Evolutionary conservation across 1,140 invertebrate genomes (phyloP), one percentile per base, ranked within the genome.

Genomic region (Doryteuthis pealeii): DNA sequence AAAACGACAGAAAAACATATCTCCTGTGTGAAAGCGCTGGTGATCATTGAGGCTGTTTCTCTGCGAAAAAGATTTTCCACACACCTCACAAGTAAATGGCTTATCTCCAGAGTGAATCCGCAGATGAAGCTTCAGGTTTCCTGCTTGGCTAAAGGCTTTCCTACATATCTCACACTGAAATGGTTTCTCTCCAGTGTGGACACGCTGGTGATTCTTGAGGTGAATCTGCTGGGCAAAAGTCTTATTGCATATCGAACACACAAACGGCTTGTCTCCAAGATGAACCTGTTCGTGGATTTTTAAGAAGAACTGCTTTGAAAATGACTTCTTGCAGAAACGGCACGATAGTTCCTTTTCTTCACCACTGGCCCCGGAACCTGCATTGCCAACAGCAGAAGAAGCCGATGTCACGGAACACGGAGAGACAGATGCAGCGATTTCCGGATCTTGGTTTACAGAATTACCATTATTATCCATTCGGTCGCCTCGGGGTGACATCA

Each of bases 121-220:
- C 69, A 62, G 54, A 22, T 62, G 54, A 8, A 62, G 18, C 54
- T 62, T 62, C 26, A 62, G 18, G 49, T 71, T 74, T 12, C 67
- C 58, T 40, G 70, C 76, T 54, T 69, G 66, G 15, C 83, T 76
- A 45, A 83, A 81, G 10, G 66, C 54, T 86, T 97, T 97, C 84
- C 97, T 96, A 18, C 97, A 91, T 0, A 95, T 95, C 88, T 99
- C 96, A 89, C 97, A 99, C 30, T 93, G 93, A 89, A 96, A 97
- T 2, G 97, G 97, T 85, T 98, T 99, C 85, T 99, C 96, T 70
- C 80, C 82, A 26, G 80, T 82, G 70, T 86, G 85, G 31, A 81
- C 83, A 40, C 81, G 75, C 65, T 79, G 67, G 74, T 86, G 85
- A 22, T 80, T 81, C 69, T 83, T 84, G 5, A 85, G 74, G 74